A percentile compares a stretch with the other conserved stretches of the same genome.
phyloP scores from a whole-genome alignment of 2,888 invertebrate genomes.

The Itoplectis maculator region DNA sequence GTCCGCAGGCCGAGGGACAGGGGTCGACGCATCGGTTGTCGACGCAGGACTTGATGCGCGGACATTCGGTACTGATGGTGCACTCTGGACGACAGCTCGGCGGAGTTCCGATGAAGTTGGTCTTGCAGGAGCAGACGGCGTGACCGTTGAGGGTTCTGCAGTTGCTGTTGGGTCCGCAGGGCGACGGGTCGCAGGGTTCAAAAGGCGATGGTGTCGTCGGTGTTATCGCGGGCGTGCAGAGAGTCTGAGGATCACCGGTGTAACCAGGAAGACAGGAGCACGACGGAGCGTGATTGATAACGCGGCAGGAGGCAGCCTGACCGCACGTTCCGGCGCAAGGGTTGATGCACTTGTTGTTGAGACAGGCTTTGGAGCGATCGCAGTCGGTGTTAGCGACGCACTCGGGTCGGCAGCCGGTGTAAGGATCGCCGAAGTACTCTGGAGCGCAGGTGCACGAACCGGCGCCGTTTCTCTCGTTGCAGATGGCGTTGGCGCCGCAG shows the following conservation, averaged over 20 bases:
- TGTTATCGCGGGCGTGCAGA: slow-evolving; percentile 82
- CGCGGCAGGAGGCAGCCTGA: slow-evolving; percentile 91
- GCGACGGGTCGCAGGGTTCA: slow-evolving; percentile 92
- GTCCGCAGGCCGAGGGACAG: slow-evolving; percentile 92
- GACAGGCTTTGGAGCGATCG: slow-evolving; percentile 90
- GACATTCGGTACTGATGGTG: slow-evolving; percentile 93
- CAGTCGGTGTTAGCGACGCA: slow-evolving; percentile 94
- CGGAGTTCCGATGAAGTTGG: slow-evolving; percentile 91
- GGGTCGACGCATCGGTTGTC: slow-evolving; percentile 93
- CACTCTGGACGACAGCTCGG: slow-evolving; percentile 94
- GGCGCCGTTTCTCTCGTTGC: slow-evolving; percentile 92
- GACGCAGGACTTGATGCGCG: slow-evolving; percentile 92
- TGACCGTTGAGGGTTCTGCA: slow-evolving; percentile 92
- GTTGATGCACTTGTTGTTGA: slow-evolving; percentile 93
- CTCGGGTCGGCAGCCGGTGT: slow-evolving; percentile 93
- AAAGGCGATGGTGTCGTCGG: slow-evolving; percentile 73
- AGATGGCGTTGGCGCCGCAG: slow-evolving; percentile 94
- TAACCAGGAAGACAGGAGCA: slow-evolving; percentile 92
- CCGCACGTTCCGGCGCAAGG: slow-evolving; percentile 94
- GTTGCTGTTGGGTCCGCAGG: slow-evolving; percentile 94
- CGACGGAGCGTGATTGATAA: slow-evolving; percentile 92
- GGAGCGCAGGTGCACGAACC: slow-evolving; percentile 93
- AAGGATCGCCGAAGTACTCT: slow-evolving; percentile 95
- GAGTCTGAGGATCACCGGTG: slow-evolving; percentile 90
- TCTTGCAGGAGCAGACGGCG: slow-evolving; percentile 92